Conservation (phyloP, 30 jellyfish, hydroid and myxozoan genomes). For the Aurelia aurita complex sp. Pacific region DNA sequence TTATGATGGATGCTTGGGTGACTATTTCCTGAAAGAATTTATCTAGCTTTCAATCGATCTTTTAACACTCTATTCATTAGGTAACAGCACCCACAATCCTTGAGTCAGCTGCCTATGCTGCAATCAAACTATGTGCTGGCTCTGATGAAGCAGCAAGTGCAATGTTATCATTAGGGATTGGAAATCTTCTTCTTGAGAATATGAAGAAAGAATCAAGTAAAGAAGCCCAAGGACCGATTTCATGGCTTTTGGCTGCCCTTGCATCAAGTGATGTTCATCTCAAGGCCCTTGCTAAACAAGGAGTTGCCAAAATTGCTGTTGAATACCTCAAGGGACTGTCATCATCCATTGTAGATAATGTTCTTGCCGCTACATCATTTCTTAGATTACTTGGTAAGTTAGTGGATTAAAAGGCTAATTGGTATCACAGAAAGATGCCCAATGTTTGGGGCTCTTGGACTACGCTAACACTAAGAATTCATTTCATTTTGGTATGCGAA, state of each 20-base stretch:
- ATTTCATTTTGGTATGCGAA: too few species aligned
- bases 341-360: constrained; percentile 39
- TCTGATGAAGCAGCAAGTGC: constrained; percentile 37
- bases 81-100: constrained; percentile 32
- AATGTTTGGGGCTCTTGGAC: too few species aligned
- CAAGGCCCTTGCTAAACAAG: constrained; percentile 11
- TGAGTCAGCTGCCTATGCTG: constrained; percentile 77
- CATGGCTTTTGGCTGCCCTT: constrained; percentile 75
- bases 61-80: not conserved
- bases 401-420: too few species aligned
- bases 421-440: too few species aligned
- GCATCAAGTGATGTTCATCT: constrained; percentile 37
- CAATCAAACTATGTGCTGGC: constrained; percentile 63
- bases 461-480: too few species aligned
- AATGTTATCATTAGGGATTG: constrained; percentile 40
- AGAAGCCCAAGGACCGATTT: constrained; percentile 47
- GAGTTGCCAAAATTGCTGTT: constrained; percentile 22
- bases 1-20: too few species aligned
- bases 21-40: too few species aligned
- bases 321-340: constrained; percentile 38
- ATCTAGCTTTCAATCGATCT: too few species aligned
- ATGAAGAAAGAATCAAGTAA: constrained; percentile 15
- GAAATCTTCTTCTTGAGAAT: constrained; percentile 23
- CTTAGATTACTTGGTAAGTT: constrained; percentile 81
- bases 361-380: constrained; percentile 65